phyloP scores from a whole-genome alignment of 1,140 invertebrate genomes.

The Odontomachus brunneus region DNA sequence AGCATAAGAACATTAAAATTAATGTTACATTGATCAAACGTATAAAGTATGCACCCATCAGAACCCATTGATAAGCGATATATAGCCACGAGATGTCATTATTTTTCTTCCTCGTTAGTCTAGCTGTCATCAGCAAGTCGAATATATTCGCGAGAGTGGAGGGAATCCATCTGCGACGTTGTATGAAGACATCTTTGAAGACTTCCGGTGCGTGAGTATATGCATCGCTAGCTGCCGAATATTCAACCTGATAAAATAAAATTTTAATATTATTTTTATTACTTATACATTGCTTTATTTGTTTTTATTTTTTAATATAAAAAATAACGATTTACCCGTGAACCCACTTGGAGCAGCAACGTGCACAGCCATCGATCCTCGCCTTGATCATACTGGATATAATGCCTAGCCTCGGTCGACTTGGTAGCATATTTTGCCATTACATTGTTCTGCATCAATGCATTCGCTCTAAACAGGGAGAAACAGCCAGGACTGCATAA shows the following conservation, averaged over 20 bases:
- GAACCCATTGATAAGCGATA: constrained; percentile 92
- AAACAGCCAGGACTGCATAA: constrained; percentile 97
- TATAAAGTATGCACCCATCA: constrained; percentile 81
- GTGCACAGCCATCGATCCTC: constrained; percentile 96
- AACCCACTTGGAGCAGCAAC: constrained; percentile 93
- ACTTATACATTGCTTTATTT: neutral
- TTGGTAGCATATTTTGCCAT: constrained; percentile 94
- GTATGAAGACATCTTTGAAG: constrained; percentile 95
- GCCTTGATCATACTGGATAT: constrained; percentile 97
- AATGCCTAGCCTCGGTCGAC: constrained; percentile 93
- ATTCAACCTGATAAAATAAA: constrained; percentile 87
- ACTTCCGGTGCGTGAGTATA: constrained; percentile 96
- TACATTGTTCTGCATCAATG: constrained; percentile 96
- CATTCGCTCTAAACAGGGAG: constrained; percentile 94
- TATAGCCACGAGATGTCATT: constrained; percentile 94
- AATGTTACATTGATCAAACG: neutral
- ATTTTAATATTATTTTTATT: neutral
- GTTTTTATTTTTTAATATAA: no score
- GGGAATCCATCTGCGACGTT: constrained; percentile 94
- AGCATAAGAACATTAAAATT: constrained; percentile 28
- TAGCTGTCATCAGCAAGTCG: constrained; percentile 91
- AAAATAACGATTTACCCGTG: constrained; percentile 87
- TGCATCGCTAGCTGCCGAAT: constrained; percentile 96
- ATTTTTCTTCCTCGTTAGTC: constrained; percentile 91
- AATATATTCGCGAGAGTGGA: constrained; percentile 96